Evolutionary conservation across 2,797 vertebrate species (phyloP).

Genomic region (Cuculus canorus): DNA sequence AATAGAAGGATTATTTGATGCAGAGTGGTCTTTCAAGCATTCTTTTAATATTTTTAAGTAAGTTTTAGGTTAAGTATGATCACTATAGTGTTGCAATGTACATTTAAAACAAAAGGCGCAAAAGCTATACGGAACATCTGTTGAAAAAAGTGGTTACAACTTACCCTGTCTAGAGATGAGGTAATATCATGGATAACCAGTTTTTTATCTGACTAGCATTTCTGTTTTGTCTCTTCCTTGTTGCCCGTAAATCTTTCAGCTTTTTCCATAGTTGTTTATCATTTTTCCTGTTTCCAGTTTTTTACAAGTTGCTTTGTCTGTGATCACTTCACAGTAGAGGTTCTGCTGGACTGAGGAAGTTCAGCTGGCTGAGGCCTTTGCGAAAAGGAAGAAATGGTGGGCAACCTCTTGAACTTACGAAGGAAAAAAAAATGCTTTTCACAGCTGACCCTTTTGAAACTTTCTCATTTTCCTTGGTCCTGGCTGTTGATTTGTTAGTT

Average conservation of each 20-base stretch:
- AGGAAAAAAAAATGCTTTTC: constrained; percentile 58
- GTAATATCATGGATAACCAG: background rate
- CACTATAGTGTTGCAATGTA: background rate
- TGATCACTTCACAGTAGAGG: constrained; percentile 81
- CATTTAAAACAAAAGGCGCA: constrained; percentile 11
- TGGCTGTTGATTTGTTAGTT: constrained; percentile 48
- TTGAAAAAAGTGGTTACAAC: background rate
- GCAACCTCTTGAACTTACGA: constrained; percentile 91
- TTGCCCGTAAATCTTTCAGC: constrained; percentile 88
- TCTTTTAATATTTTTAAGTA: constrained; percentile 1
- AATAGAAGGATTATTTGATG: background rate
- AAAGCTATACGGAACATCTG: background rate
- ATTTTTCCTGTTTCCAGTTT: constrained; percentile 92
- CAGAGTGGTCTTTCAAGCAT: background rate
- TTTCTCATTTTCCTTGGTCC: constrained; percentile 74
- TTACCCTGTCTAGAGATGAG: background rate
- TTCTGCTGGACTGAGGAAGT: constrained; percentile 93
- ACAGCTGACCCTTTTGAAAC: constrained; percentile 64
- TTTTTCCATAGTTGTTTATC: constrained; percentile 85
- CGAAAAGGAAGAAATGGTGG: constrained; percentile 89
- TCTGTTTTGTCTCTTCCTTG: constrained; percentile 80
- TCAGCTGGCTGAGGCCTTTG: constrained; percentile 81
- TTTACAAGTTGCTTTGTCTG: constrained; percentile 85
- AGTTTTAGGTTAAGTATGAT: background rate
- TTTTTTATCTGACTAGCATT: constrained; percentile 59